phyloP scores from a whole-genome alignment of 2,888 invertebrate species.

The Andricus curvator region DNA sequence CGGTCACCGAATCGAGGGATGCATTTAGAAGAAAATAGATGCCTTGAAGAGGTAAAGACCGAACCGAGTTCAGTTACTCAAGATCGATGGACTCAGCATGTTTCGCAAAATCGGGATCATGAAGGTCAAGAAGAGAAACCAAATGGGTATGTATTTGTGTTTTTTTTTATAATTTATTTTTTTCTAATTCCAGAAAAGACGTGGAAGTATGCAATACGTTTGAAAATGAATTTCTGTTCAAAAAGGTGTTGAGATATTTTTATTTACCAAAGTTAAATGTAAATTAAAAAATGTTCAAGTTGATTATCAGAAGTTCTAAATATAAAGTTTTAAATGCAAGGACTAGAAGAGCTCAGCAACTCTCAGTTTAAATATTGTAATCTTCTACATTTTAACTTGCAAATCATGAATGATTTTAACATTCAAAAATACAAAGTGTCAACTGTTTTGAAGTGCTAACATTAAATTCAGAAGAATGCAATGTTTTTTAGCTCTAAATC shows the following conservation, averaged over 20 bases:
- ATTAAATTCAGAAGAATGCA: no score
- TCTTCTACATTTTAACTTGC: no score
- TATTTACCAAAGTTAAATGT: background rate
- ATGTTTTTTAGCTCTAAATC: no score
- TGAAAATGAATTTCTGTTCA: background rate
- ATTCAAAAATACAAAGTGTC: no score
- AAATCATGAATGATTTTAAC: no score
- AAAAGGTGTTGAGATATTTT: background rate
- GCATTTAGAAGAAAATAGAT: slow-evolving; percentile 58
- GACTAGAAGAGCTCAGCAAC: no score
- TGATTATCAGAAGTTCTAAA: no score
- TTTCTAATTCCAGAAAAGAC: background rate
- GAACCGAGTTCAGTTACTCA: slow-evolving; percentile 5
- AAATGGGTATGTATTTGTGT: slow-evolving; percentile 60
- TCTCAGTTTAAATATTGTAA: no score
- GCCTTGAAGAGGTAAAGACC: slow-evolving; percentile 44
- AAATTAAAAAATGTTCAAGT: no score
- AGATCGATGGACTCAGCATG: slow-evolving; percentile 26
- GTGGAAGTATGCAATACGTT: background rate
- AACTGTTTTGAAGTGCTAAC: no score
- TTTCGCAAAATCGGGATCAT: slow-evolving; percentile 8
- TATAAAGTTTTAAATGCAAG: no score
- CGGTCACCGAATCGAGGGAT: slow-evolving; percentile 54
- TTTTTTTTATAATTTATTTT: background rate
- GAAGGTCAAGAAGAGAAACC: slow-evolving; percentile 59